Evolutionary conservation across 2,113 vertebrate species (phyloP), one percentile per base, ranked within the genome.

Genomic region (Megalops atlanticus): DNA sequence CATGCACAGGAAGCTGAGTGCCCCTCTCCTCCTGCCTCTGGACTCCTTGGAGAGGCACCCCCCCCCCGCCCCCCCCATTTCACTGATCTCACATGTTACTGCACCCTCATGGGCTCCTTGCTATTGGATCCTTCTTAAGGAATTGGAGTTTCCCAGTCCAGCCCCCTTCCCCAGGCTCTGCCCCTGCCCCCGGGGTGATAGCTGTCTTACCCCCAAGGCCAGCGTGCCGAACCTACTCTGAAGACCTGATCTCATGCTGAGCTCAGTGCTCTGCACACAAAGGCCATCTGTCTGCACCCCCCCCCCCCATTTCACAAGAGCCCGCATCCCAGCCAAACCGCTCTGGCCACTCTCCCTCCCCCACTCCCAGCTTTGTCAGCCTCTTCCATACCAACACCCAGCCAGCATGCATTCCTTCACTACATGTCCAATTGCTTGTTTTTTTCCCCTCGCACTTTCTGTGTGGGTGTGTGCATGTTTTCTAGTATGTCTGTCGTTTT

Each of bases 261-360:
- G 36, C 49, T 80, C 33, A 38, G 58, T 8, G 54, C 58, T 11
- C 49, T 31, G 21, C 78, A 72, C 43, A 80, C 78, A 83, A 75
- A 83, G 82, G 78, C 68, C 58, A 77, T 81, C 83, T 81, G 79
- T 81, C 45, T 77, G 5, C 43, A 77, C 24, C 52, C 40, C 15
- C 27, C 38, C 39, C 64, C 33, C 35, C n/a, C 21, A 38, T 80
- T 35, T 64, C 54, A 58, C 54, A 58, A 58, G 54, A n/a, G 11
- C 18, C 43, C 64, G 36, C 18, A 12, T 18, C 39, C 58, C 74
- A 76, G 52, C 35, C 39, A 58, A 49, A 68, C 38, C 40, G 24
- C 6, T 69, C 68, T 54, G 41, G 41, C 36, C 15, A 40, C 33
- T 18, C 47, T 43, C 24, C 41, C 68, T 72, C 69, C 49, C 54